phyloP scores from a whole-genome alignment of 53 echinoderm and acorn worm genomes.

The Henricia sp. region DNA sequence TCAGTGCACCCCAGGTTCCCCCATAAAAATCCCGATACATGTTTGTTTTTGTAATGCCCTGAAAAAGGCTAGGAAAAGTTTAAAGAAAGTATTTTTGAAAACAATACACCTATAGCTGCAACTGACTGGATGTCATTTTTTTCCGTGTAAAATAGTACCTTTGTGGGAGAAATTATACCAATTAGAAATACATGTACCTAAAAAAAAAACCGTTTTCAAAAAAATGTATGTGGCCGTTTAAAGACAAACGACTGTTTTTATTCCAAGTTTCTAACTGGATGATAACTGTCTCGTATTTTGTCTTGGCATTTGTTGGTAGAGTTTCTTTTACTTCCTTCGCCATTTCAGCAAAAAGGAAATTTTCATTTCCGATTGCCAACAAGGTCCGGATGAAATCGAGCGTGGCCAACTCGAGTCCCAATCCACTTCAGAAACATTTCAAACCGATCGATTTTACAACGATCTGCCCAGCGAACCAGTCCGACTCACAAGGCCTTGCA shows the following conservation, averaged over 20 bases:
- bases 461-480: not conserved
- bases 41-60: too few relatives aligned
- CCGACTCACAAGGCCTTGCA: not conserved
- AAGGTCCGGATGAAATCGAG: not conserved
- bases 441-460: not conserved
- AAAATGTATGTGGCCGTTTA: too few relatives aligned
- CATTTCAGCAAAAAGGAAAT: slow-evolving; percentile 4
- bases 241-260: not conserved
- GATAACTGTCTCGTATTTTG: not conserved
- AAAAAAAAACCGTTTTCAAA: too few relatives aligned
- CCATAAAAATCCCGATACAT: too few relatives aligned
- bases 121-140: too few relatives aligned
- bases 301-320: not conserved
- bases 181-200: too few relatives aligned
- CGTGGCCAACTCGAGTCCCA: not conserved
- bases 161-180: too few relatives aligned
- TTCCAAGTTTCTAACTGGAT: not conserved
- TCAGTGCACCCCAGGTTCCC: too few relatives aligned
- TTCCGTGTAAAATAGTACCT: too few relatives aligned
- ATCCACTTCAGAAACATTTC: slow-evolving; percentile 13
- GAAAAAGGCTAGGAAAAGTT: too few relatives aligned
- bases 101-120: too few relatives aligned
- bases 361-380: slow-evolving; percentile 29
- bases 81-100: too few relatives aligned
- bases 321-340: not conserved